phyloP scores from a whole-genome alignment of 2,888 invertebrate genomes.

The Pemphredon lugubris region DNA sequence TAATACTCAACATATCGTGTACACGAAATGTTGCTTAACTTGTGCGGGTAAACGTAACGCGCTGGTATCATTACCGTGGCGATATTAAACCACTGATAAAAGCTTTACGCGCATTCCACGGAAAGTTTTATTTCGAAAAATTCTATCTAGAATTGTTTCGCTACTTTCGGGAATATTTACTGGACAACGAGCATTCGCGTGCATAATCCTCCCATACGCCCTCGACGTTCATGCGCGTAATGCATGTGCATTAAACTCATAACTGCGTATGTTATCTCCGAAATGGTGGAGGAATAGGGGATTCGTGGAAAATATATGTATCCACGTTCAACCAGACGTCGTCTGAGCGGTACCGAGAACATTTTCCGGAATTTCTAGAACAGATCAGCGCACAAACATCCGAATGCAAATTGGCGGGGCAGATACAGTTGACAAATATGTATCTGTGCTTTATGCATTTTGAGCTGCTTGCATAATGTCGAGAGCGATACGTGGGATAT shows the following conservation, averaged over 20 bases:
- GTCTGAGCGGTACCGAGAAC: slow-evolving; percentile 11
- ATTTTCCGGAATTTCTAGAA: slow-evolving; percentile 13
- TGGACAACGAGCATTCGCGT: slow-evolving; percentile 4
- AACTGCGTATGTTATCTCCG: slow-evolving; percentile 34
- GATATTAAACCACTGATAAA: too few species aligned
- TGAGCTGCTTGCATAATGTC: neutral
- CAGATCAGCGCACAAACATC: slow-evolving; percentile 19
- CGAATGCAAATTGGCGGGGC: slow-evolving; percentile 14
- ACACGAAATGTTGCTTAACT: too few species aligned
- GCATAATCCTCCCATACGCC: slow-evolving; percentile 5
- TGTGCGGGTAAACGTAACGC: too few species aligned
- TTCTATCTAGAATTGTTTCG: slow-evolving; percentile 8
- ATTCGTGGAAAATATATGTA: slow-evolving; percentile 6
- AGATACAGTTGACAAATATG: neutral
- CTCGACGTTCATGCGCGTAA: neutral
- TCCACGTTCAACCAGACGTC: neutral
- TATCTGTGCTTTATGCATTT: slow-evolving; percentile 7
- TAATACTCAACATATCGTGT: too few species aligned
- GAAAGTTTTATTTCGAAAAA: too few species aligned
- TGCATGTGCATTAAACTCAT: slow-evolving; percentile 33
- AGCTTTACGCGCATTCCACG: too few species aligned
- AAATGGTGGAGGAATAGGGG: slow-evolving; percentile 9
- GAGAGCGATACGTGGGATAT: neutral
- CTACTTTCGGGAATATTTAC: slow-evolving; percentile 40
- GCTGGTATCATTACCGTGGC: too few species aligned